Conservation (phyloP, 2,888 invertebrate species). For the Cheilosia soror region DNA sequence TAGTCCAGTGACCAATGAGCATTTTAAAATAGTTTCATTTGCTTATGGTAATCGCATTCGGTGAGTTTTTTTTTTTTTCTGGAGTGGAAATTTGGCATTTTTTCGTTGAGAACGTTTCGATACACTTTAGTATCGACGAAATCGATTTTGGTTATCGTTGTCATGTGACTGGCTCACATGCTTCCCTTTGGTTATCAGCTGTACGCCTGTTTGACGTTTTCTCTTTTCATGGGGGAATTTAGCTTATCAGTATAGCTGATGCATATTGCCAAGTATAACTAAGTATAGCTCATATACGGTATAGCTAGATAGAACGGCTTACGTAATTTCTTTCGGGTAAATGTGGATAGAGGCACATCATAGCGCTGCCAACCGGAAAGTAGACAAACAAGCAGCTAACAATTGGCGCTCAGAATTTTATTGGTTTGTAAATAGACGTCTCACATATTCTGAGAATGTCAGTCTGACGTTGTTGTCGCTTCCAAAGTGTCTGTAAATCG, state of each 20-base stretch:
- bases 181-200: slow-evolving; percentile 16
- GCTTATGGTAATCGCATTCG: slow-evolving; percentile 26
- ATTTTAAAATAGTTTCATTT: slow-evolving; percentile 34
- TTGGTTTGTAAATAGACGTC: background rate
- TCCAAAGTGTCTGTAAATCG: no score
- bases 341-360: background rate
- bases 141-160: background rate
- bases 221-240: background rate
- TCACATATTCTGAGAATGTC: no score
- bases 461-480: background rate
- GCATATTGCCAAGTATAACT: background rate
- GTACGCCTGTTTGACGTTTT: slow-evolving; percentile 21
- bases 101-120: slow-evolving; percentile 19
- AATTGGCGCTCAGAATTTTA: background rate
- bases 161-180: slow-evolving; percentile 51
- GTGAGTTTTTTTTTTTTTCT: background rate
- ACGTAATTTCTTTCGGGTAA: slow-evolving; percentile 1
- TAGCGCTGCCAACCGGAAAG: background rate
- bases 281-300: no score
- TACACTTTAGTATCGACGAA: background rate
- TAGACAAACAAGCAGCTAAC: background rate
- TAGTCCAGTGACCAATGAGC: slow-evolving; percentile 28
- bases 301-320: background rate
- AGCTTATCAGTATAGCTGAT: slow-evolving; percentile 11
- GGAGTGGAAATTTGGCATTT: background rate